Evolutionary conservation across 1,140 invertebrate species (phyloP), one percentile per base, ranked within the genome.

Genomic region (Zophobas atratus): DNA sequence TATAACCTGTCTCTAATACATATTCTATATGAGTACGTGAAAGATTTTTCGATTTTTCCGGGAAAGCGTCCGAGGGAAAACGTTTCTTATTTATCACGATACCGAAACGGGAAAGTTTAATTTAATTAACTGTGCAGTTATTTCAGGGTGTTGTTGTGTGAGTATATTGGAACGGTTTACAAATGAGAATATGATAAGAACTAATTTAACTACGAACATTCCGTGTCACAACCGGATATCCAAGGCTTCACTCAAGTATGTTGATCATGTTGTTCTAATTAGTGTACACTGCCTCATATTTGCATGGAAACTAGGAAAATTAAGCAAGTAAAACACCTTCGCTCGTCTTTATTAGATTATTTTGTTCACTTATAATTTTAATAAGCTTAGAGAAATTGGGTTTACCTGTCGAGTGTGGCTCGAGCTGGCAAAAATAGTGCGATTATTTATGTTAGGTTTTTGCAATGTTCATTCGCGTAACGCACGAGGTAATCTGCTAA

Each of bases 21-120:
- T 78, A 78, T 78, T 78, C 77, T 51, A 70, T 71, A 70, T 67
- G 71, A 74, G 76, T 77, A 53, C 51, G 71, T 78, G 77, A 43
- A 78, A 70, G 48, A 75, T 75, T 75, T 75, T 49, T 72, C 38
- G 70, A 72, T 72, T 63, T 63, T 51, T 51, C 49, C 49, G 2
- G 20, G 20, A 20, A 20, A 20, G 20, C 20, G 20, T 20, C 20
- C 20, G 20, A 20, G 49, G 6, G 49, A 51, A 51, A 32, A 51
- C 1, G n/a, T 51, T 51, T 51, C 49, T 8, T 32, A 63, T 39
- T 63, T 63, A 38, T 39, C 55, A 6, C 2, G 3, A 57, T 6
- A 33, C 38, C 8, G 35, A 36, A 32, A 36, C 35, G 33, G 39
- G 8, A 63, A 36, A 63, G 35, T 63, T 39, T 67, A 67, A 67